A percentile compares a stretch with the other conserved stretches of the same genome.
These are phyloP conservation scores for Cossypha heuglini DNA, from an alignment of 2,797 vertebrate species.

Conservation along the genomic window DNA sequence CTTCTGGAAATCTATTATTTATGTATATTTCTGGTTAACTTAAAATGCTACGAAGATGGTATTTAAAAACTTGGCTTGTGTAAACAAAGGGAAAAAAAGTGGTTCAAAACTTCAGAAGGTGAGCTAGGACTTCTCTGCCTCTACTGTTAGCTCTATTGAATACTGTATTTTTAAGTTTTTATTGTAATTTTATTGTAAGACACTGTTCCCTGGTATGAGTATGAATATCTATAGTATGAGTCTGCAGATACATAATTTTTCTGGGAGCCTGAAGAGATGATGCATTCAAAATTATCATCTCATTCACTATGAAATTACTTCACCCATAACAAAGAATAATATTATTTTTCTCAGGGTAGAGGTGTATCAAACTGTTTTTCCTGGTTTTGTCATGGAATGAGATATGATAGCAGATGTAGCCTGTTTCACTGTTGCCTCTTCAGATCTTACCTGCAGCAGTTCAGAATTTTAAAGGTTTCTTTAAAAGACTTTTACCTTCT, in stretches of 20 bases:
- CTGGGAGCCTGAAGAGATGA: neutral
- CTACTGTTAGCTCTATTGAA: neutral
- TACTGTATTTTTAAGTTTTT: neutral
- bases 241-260: neutral
- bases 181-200: neutral
- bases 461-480: neutral
- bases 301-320: neutral
- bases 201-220: neutral
- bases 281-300: neutral
- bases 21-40: neutral
- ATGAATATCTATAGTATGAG: fast-evolving
- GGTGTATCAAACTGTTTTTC: neutral
- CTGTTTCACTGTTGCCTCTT: neutral
- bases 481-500: neutral
- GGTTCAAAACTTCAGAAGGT: neutral
- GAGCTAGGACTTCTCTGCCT: neutral
- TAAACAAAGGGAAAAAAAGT: neutral
- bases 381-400: neutral
- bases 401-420: neutral
- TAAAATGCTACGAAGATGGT: neutral
- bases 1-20: neutral
- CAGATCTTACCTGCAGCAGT: neutral
- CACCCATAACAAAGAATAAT: neutral
- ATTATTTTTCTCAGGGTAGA: neutral
- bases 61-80: neutral